Evolutionary conservation across 2,113 vertebrate genomes (phyloP).

Genomic region (Nestor notabilis): DNA sequence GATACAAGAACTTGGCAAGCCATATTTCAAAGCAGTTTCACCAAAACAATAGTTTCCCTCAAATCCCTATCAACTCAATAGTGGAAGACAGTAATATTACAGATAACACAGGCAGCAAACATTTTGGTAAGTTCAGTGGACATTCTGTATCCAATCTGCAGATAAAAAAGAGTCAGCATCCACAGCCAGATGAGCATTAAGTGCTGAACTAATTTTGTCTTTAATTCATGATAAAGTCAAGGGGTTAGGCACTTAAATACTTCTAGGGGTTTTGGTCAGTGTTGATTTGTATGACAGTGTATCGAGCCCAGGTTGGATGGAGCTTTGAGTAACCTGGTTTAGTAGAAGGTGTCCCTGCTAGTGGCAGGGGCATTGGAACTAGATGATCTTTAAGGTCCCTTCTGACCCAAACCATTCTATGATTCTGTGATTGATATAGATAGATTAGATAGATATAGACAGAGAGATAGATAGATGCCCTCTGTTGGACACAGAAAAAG

Average conservation of each 20-base stretch:
- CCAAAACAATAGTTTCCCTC: constrained; percentile 21
- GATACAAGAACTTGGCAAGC: constrained; percentile 15
- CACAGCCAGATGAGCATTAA: background rate
- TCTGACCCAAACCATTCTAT: background rate
- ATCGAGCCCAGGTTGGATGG: background rate
- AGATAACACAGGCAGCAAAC: background rate
- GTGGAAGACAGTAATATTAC: constrained; percentile 19
- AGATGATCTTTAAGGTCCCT: background rate
- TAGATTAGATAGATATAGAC: background rate
- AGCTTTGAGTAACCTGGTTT: background rate
- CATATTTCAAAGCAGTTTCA: background rate
- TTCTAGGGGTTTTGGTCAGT: background rate
- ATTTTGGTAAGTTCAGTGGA: background rate
- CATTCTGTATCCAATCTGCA: background rate
- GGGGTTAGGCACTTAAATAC: background rate
- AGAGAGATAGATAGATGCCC: background rate
- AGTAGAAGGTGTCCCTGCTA: background rate
- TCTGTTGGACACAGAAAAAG: background rate
- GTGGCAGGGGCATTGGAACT: background rate
- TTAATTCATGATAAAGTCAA: background rate
- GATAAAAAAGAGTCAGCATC: background rate
- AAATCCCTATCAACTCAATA: background rate
- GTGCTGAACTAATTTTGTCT: background rate
- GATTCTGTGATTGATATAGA: background rate
- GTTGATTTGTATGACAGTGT: background rate